Base-by-base conservation (phyloP, 1,140 invertebrate species). In the Drosophila novamexicana region DNA sequence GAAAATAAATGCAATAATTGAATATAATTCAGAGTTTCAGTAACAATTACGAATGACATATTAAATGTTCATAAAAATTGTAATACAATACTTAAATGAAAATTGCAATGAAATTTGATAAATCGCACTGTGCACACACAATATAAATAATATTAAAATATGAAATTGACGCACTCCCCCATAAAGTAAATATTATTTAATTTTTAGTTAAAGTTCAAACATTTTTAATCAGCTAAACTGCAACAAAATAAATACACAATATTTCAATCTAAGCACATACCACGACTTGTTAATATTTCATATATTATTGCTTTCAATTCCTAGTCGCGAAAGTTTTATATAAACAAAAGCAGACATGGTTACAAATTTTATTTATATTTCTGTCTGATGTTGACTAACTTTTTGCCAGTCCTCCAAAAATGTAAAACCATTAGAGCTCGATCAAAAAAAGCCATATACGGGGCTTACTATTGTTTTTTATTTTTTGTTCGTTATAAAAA, bases 371-470 rank as follows among this genome's bases (percentile, higher is more conserved):
- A 53, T 70, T 53, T 10, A 45, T 47, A 50, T 12, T 57, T 64
- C 18, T 36, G 44, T 22, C 34, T 9, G 16, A 4, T n/a, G 16
- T 39, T 7, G 54, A 8, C 50, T 14, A 36, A 52, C 29, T 29
- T 36, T 52, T 34, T 40, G 29, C 39, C 45, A 22, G 45, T 29
- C 16, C 9, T 34, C 12, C 7, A 52, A 2, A 39, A 54, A 54
- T 64, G 45, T 16, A 37, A 50, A 54, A 50, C 45, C 44, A 65
- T 71, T 71, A 65, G 62, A 71, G 65, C 63, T 65, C 44, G 62
- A 65, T 71, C 63, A 71, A 71, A 57, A 42, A 50, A 34, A 56
- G 34, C 42, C 61, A 58, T 49, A 58, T 32, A 39, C 10, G 9
- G 10, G 44, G 58, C 36, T 76, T 53, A 29, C 5, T 29, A 29